Base-by-base conservation (phyloP, 2,797 vertebrate species). In the Morelia viridis region DNA sequence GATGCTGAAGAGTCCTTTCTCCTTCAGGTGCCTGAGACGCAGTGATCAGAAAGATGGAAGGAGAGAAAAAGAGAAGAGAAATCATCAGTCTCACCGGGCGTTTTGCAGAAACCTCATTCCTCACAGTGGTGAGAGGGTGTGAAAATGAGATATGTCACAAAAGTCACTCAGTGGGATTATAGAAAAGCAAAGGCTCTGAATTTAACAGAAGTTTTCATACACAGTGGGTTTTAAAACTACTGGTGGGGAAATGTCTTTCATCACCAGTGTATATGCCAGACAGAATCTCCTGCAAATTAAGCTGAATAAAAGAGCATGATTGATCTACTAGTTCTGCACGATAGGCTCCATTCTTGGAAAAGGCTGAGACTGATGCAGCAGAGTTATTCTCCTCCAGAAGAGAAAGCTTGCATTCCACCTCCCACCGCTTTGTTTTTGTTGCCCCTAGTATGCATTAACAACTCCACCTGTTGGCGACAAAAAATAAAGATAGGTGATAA, bases 21-120 rank as follows among this genome's bases (percentile, higher is more conserved):
- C 89, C 94, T 97, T 98, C 94, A 94, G 68, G 88, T 97, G 90
- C 97, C 98, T 98, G 96, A 93, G 92, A 95, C 91, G 53, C 85
- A 94, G 95, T 92, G 90, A 89, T 85, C 85, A 90, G 62, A 87
- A 85, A 56, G 60, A 85, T 1, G 68, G 46, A 57, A n/a, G 11
- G 31, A 62, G 57, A 92, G 64, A 80, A 76, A 84, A 92, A 87
- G 65, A 83, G 64, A 80, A 90, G n/a, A 76, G 60, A 89, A 93
- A 92, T 88, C 50, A 92, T 85, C 90, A 64, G 85, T 90, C 88
- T 90, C 35, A 17, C 85, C 41, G 31, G n/a, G 91, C 61, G 92
- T 90, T 90, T 90, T 92, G 85, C 88, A 92, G 85, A 90, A 90
- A 92, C 61, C 41, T 10, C 71, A 61, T 88, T 92, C 88, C 85